These are phyloP conservation scores for Apis laboriosa DNA, from an alignment of 1,140 invertebrate species.

Conservation along the genomic window DNA sequence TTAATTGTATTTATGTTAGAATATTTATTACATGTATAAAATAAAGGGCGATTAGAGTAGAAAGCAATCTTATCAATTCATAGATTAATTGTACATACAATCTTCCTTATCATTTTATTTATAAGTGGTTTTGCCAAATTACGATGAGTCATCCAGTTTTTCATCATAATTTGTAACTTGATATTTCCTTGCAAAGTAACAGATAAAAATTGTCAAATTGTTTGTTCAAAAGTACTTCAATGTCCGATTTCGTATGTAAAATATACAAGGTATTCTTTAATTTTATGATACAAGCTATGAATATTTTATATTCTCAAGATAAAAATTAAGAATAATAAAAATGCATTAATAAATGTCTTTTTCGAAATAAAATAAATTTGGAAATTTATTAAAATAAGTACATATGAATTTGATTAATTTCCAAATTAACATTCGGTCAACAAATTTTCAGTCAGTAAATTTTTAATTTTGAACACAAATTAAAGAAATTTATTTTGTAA, in stretches of 20 bases:
- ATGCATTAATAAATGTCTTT: no score
- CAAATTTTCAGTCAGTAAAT: no score
- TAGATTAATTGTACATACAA: constrained; percentile 52
- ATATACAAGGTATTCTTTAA: no score
- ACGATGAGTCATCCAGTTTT: constrained; percentile 45
- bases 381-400: no score
- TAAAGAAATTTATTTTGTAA: no score
- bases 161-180: constrained; percentile 17
- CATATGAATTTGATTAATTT: no score
- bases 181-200: constrained; percentile 30
- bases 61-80: constrained; percentile 54
- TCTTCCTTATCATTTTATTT: constrained; percentile 57
- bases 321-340: no score
- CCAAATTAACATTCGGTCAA: no score
- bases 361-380: no score
- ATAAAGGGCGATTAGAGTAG: constrained; percentile 37
- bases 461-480: no score
- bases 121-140: constrained; percentile 50
- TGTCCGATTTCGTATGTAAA: not conserved
- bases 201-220: constrained; percentile 38
- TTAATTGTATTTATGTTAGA: not conserved
- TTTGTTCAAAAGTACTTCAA: not conserved
- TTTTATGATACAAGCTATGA: no score
- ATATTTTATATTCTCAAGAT: no score
- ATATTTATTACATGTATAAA: constrained; percentile 33